Conservation (phyloP, 2,113 vertebrate genomes). For the Gnathonemus longibarbis region DNA sequence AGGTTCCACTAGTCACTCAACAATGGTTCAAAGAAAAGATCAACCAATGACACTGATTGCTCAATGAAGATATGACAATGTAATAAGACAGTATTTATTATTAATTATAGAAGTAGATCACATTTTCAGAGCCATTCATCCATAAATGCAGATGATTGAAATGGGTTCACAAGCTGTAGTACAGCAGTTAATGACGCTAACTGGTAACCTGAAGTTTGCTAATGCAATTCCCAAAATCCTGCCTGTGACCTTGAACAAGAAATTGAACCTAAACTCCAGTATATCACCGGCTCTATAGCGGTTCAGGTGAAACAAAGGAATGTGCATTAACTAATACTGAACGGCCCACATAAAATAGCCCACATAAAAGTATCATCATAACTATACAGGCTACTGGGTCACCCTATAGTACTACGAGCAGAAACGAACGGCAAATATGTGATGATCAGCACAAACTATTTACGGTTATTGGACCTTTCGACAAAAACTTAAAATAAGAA, state of each 20-base stretch:
- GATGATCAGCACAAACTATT: background rate
- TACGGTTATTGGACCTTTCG: background rate
- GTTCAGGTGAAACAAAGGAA: background rate
- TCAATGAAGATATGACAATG: background rate
- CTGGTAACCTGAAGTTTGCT: background rate
- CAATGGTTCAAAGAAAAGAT: background rate
- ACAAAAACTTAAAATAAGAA: background rate
- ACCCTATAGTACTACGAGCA: background rate
- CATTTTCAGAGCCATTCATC: background rate
- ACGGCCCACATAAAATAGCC: background rate
- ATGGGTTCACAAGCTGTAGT: background rate
- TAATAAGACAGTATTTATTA: background rate
- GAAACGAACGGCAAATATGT: background rate
- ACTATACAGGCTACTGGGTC: background rate
- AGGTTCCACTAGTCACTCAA: background rate
- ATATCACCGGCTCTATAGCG: background rate
- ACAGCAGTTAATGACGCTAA: background rate
- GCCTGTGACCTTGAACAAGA: background rate
- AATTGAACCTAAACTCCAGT: background rate
- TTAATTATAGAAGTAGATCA: background rate
- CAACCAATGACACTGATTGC: background rate
- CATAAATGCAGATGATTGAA: background rate
- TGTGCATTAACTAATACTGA: background rate
- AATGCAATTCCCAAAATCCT: background rate
- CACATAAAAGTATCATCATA: background rate